Conservation (phyloP, 2,797 vertebrate genomes). For the Naso thynnoides region DNA sequence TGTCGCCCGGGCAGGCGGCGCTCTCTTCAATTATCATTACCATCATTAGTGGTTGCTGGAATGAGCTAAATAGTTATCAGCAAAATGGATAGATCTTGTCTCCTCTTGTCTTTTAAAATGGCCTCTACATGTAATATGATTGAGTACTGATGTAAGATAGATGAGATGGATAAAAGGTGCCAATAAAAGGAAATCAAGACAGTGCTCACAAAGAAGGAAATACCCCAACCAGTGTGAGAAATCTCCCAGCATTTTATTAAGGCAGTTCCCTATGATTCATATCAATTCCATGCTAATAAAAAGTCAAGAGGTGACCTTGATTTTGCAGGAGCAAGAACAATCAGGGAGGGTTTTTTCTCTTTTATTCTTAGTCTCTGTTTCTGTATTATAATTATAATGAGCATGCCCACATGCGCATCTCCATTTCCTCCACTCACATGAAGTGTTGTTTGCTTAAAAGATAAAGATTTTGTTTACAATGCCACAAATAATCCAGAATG, state of each 20-base stretch:
- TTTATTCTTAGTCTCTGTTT: slow-evolving; percentile 5
- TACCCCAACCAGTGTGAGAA: background rate
- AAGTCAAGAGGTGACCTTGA: slow-evolving; percentile 42
- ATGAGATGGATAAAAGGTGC: slow-evolving; percentile 16
- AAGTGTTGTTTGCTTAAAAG: slow-evolving; percentile 5
- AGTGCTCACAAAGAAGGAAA: slow-evolving; percentile 23
- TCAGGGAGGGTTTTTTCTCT: background rate
- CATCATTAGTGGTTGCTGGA: slow-evolving; percentile 41
- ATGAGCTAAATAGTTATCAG: slow-evolving; percentile 44
- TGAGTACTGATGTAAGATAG: background rate
- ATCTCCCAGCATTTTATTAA: slow-evolving; percentile 19
- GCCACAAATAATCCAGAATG: slow-evolving; percentile 12
- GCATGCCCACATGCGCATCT: background rate
- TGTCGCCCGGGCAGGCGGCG: slow-evolving; percentile 27
- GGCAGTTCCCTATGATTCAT: slow-evolving; percentile 6
- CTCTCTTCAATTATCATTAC: slow-evolving; percentile 56
- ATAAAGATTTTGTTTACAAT: slow-evolving; percentile 14
- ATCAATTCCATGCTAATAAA: slow-evolving; percentile 22
- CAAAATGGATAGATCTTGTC: slow-evolving; percentile 33
- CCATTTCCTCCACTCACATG: background rate
- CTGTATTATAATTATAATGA: slow-evolving; percentile 13
- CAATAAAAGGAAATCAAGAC: slow-evolving; percentile 18
- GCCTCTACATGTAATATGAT: background rate
- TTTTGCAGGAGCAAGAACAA: slow-evolving; percentile 18
- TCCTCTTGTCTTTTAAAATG: slow-evolving; percentile 35